Percentiles rank a stretch among this genome's conserved stretches.
Evolutionary conservation across 2,888 invertebrate species (phyloP).

Genomic region (Chrysina gloriosa): DNA sequence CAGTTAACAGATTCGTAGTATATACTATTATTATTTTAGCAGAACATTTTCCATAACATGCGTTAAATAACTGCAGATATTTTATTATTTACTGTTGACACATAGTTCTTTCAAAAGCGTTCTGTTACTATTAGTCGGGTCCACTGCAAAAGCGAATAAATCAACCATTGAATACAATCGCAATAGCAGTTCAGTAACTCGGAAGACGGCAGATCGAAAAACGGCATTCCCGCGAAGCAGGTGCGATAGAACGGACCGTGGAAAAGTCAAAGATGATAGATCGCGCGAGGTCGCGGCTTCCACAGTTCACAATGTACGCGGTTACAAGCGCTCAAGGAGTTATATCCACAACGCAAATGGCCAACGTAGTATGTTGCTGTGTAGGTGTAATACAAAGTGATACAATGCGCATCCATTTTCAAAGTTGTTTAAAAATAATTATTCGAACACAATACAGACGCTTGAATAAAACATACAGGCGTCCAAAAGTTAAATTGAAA

Average conservation of each 20-base stretch:
- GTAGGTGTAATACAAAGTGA: not conserved
- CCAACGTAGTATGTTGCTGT: not conserved
- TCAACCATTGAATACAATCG: not conserved
- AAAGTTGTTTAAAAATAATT: slow-evolving; percentile 12
- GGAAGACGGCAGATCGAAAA: not conserved
- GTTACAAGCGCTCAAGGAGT: slow-evolving; percentile 1
- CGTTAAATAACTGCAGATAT: no score
- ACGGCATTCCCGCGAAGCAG: slow-evolving; percentile 20
- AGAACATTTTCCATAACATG: no score
- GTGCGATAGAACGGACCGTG: slow-evolving; percentile 6
- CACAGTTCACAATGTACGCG: not conserved
- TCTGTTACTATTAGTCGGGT: no score
- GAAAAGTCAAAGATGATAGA: slow-evolving; percentile 26
- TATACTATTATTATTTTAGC: no score
- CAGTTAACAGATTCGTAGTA: no score
- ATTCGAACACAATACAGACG: not conserved
- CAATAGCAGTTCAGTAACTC: not conserved
- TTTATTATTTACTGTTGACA: no score
- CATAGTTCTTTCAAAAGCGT: no score
- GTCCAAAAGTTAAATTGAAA: slow-evolving; percentile 29
- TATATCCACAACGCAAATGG: not conserved
- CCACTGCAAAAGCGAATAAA: no score
- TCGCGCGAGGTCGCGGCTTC: slow-evolving; percentile 12
- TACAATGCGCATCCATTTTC: not conserved
- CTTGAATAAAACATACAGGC: slow-evolving; percentile 11